Conservation (phyloP, 2,113 vertebrate species). For the Seriola aureovittata region DNA sequence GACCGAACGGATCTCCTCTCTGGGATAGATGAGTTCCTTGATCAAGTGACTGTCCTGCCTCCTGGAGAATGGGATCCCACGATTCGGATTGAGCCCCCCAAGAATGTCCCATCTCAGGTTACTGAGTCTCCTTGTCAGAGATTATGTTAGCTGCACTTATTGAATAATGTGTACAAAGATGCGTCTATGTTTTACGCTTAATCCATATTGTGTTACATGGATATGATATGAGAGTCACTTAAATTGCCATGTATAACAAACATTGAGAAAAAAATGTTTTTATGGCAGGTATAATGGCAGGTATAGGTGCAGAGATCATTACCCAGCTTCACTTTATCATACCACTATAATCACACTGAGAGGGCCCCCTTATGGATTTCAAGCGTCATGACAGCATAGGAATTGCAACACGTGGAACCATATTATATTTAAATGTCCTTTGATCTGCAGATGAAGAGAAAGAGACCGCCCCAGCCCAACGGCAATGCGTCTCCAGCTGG, state of each 20-base stretch:
- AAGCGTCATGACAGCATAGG: conserved; percentile 1
- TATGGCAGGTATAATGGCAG: background rate
- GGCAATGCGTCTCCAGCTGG: conserved; percentile 86
- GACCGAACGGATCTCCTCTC: conserved; percentile 94
- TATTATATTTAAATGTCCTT: conserved; percentile 27
- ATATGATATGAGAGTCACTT: background rate
- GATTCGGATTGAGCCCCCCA: conserved; percentile 96
- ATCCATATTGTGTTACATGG: background rate
- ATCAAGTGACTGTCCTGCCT: conserved; percentile 96
- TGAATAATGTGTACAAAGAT: background rate
- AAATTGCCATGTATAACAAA: background rate
- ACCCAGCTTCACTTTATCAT: background rate
- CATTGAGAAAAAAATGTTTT: too few relatives aligned
- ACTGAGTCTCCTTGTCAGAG: conserved; percentile 23
- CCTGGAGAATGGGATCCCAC: conserved; percentile 98
- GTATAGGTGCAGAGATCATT: too few relatives aligned
- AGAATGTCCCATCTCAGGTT: conserved; percentile 97
- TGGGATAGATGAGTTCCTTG: conserved; percentile 97
- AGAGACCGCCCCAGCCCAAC: conserved; percentile 91
- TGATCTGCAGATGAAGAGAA: conserved; percentile 90
- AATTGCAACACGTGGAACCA: background rate
- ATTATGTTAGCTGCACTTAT: background rate
- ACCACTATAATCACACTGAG: conserved; percentile 12
- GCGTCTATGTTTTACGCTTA: background rate
- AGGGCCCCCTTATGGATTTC: conserved; percentile 31